A percentile compares a stretch with the other conserved stretches of the same genome.
Evolutionary conservation across 2,797 vertebrate species (phyloP).

Genomic region (Nannoperca obscura): DNA sequence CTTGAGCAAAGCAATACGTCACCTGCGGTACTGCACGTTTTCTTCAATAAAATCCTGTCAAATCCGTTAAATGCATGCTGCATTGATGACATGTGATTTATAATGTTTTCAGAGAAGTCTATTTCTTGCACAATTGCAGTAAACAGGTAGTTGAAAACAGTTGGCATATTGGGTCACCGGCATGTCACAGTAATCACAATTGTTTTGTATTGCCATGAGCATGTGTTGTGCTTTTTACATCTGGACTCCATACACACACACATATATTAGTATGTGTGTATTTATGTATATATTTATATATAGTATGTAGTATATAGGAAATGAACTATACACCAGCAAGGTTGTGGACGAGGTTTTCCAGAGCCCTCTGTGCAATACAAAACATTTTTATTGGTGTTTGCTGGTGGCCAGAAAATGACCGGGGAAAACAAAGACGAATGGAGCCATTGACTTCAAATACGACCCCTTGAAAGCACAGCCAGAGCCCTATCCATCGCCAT

Average conservation of each 20-base stretch:
- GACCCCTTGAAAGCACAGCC: constrained; percentile 71
- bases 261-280: too few species aligned
- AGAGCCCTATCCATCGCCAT: constrained; percentile 66
- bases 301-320: background rate
- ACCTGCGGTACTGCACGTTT: constrained; percentile 64
- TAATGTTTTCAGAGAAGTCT: constrained; percentile 40
- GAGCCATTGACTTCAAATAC: constrained; percentile 77
- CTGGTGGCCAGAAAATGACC: constrained; percentile 65
- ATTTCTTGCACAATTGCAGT: constrained; percentile 24
- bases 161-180: constrained; percentile 36
- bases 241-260: constrained; percentile 6
- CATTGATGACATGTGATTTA: constrained; percentile 72
- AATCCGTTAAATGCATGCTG: constrained; percentile 67
- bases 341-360: constrained; percentile 24
- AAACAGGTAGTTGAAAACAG: constrained; percentile 40
- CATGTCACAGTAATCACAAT: constrained; percentile 27
- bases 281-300: too few species aligned
- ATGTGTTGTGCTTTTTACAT: constrained; percentile 46
- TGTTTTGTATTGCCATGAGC: constrained; percentile 20
- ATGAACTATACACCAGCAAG: constrained; percentile 5
- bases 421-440: constrained; percentile 76
- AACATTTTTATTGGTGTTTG: constrained; percentile 63
- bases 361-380: constrained; percentile 36
- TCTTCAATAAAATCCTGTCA: constrained; percentile 82
- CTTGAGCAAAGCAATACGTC: constrained; percentile 78